Conservation (phyloP, 2,113 vertebrate species). For the Elachura formosa region DNA sequence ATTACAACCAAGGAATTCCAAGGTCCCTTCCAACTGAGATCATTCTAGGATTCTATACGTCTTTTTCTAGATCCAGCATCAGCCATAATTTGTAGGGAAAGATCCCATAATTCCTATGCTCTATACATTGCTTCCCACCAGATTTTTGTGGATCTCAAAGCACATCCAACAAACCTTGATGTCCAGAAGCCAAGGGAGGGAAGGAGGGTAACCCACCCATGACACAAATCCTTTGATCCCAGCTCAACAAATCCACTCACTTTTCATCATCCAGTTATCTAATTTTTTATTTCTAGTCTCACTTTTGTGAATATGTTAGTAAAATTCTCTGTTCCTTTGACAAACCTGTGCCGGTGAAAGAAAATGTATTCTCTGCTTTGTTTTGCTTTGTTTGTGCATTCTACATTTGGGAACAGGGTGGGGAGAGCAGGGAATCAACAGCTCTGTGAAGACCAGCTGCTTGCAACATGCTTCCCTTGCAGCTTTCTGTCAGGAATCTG, state of each 20-base stretch:
- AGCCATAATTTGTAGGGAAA: not conserved
- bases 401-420: not conserved
- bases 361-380: not conserved
- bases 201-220: fast-evolving
- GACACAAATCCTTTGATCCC: not conserved
- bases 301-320: not conserved
- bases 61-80: not conserved
- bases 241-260: not conserved
- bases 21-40: not conserved
- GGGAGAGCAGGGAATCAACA: not conserved
- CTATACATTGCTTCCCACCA: not conserved
- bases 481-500: not conserved
- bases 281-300: not conserved
- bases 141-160: not conserved
- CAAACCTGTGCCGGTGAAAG: not conserved
- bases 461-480: slow-evolving; percentile 22
- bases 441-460: not conserved
- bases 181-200: not conserved
- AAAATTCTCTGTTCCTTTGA: not conserved
- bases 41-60: not conserved
- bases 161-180: not conserved
- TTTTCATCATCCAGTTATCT: not conserved
- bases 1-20: not conserved
- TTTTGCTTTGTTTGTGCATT: not conserved
- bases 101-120: not conserved